Base-by-base conservation (phyloP, 2,888 invertebrate genomes). In the Mimas tiliae region DNA sequence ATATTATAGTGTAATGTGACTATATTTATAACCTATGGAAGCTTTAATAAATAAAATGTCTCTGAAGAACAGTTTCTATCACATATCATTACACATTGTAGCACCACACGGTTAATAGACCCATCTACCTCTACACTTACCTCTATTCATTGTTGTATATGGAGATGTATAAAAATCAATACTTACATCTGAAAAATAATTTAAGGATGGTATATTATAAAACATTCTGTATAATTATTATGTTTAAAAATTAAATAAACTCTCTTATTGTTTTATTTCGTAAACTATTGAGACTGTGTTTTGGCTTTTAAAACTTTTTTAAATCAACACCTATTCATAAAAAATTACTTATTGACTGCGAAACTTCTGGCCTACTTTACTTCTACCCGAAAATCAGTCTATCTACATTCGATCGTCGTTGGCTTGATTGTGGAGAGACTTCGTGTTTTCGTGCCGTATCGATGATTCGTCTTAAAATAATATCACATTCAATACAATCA, bases 81-180 rank as follows among this genome's bases (percentile, higher is more conserved):
- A 93, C 93, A 93, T 92, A 87, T 93, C 92, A 81, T 93, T 93
- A 91, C 91, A 90, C 90, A 81, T 84, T 91, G 90, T 93, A 93
- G 93, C 93, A 93, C 93, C 93, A 92, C 93, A 87, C 93, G 80
- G 90, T 93, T 93, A 93, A 91, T 90, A 91, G 91, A 93, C 91
- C 92, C 92, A 89, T 90, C 92, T 91, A 93, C 87, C 76, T 78
- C 83, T 83, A 93, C 89, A 85, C 91, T 91, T 93, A 93, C 91
- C 89, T 85, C 86, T 92, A 91, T 89, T 89, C 88, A 87, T 82
- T 87, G 84, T 90, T 93, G 92, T 93, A 92, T 90, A 93, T 89
- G 89, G 90, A 87, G 91, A 88, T 88, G 90, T 93, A 93, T 90
- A 93, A 92, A 93, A 92, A 90, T 89, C 85, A 91, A 90, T 92